Percentiles rank a stretch among this genome's conserved stretches.
phyloP scores from a whole-genome alignment of 2,113 vertebrate genomes.

The Lutjanus erythropterus region DNA sequence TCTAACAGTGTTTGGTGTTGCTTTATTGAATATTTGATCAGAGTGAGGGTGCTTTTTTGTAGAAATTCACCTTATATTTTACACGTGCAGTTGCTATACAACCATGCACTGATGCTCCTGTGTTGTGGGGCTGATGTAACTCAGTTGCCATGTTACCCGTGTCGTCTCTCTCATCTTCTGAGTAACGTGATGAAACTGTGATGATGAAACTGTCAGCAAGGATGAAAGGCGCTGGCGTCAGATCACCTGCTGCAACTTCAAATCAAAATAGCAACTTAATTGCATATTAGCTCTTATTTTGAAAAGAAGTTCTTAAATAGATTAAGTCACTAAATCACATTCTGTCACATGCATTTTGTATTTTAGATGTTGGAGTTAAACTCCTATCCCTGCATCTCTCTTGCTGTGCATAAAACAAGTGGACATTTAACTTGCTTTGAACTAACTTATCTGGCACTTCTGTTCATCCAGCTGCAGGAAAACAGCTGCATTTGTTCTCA shows the following conservation, averaged over 20 bases:
- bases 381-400: not conserved
- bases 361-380: no score
- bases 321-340: not conserved
- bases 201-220: slow-evolving; percentile 70
- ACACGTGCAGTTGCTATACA: not conserved
- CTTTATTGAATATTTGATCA: not conserved
- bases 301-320: not conserved
- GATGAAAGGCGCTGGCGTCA: slow-evolving; percentile 15
- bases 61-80: not conserved
- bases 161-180: not conserved
- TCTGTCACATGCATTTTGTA: not conserved
- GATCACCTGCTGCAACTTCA: slow-evolving; percentile 53
- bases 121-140: slow-evolving; percentile 60
- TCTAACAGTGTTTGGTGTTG: not conserved
- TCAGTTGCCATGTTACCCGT: slow-evolving; percentile 43
- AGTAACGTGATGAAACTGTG: slow-evolving; percentile 52
- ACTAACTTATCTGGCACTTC: no score
- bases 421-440: not conserved
- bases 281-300: not conserved
- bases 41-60: not conserved
- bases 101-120: not conserved
- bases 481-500: not conserved
- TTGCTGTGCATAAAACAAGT: not conserved
- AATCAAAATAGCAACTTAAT: not conserved
- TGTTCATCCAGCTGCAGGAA: not conserved